Base-by-base conservation (phyloP, 2,113 vertebrate genomes). In the Micromys minutus region DNA sequence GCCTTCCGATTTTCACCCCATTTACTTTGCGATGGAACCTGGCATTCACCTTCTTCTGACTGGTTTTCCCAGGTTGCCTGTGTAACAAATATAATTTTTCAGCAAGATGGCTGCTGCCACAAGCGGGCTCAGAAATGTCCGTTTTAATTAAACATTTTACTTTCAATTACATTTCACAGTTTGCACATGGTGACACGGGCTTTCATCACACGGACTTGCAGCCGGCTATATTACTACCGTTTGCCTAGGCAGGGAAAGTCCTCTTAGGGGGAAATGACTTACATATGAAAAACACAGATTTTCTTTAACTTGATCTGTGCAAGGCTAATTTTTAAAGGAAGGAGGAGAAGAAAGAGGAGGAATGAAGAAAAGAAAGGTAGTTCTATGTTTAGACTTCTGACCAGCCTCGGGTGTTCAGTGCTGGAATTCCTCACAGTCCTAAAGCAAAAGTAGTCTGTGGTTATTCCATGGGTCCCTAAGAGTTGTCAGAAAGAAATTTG, bases 61-160 rank as follows among this genome's bases (percentile, higher is more conserved):
- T 86, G 34, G 39, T 76, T 94, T 96, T 97, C 97, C 96, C 96
- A 97, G 96, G 96, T 91, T 71, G 93, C 90, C 13, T 21, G 95
- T 98, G 96, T 94, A 97, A 97, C 97, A 98, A 98, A 98, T 97
- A 98, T 93, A 96, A 96, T 96, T 4, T 65, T 71, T 91, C 61
- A 4, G 96, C 96, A 98, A 98, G 97, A 98, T 97, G 98, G 97
- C 95, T 97, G 96, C 97, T 98, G 97, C 98, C 98, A 98, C 96
- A 97, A 98, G 97, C 97, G 95, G 93, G 97, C 83, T 94, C 97
- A 94, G 97, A 97, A 97, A 98, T 96, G 98, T 94, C 97, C 97
- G 21, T 97, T 97, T 97, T 97, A 98, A 97, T 98, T 98, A 98
- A 93, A 96, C 98, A 86, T 97, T 97, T 97, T 96, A 96, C 95